phyloP scores from a whole-genome alignment of 2,888 invertebrate species.

The Trissoscelio sp. region DNA sequence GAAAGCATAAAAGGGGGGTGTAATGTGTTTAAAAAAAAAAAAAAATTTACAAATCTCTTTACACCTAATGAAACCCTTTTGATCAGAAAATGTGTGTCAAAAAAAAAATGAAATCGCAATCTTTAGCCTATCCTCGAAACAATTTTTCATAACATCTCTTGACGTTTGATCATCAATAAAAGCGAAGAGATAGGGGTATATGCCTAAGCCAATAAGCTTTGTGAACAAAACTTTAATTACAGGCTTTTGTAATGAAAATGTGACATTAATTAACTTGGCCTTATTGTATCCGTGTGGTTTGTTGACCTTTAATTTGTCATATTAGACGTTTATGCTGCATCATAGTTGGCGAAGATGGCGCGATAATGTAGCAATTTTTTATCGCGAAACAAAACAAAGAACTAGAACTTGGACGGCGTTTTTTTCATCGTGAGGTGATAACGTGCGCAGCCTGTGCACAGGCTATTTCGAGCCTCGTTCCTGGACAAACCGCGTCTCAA shows the following conservation, averaged over 20 bases:
- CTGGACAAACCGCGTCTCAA: constrained; percentile 2
- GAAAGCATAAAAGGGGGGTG: too few relatives aligned
- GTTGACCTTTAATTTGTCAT: constrained; percentile 29
- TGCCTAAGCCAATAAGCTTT: neutral
- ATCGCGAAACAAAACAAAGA: neutral
- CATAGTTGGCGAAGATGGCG: constrained; percentile 25
- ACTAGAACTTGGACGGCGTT: neutral
- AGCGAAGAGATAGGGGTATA: neutral
- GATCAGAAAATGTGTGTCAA: too few relatives aligned
- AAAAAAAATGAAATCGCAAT: neutral
- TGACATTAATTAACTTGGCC: constrained; percentile 38
- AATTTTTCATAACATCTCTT: constrained; percentile 19
- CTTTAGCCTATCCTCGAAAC: constrained; percentile 11
- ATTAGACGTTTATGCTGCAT: constrained; percentile 44
- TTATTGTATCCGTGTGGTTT: neutral
- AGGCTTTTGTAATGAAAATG: constrained; percentile 34
- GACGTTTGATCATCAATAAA: too few relatives aligned
- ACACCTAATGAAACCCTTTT: too few relatives aligned
- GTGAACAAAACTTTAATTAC: constrained; percentile 31
- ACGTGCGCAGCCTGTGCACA: neutral
- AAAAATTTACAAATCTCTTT: too few relatives aligned
- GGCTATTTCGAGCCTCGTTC: neutral
- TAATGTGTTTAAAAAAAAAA: too few relatives aligned
- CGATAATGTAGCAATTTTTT: constrained; percentile 36
- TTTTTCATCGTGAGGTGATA: neutral